phyloP scores from a whole-genome alignment of 2,113 vertebrate genomes.

The Galeopterus variegatus region DNA sequence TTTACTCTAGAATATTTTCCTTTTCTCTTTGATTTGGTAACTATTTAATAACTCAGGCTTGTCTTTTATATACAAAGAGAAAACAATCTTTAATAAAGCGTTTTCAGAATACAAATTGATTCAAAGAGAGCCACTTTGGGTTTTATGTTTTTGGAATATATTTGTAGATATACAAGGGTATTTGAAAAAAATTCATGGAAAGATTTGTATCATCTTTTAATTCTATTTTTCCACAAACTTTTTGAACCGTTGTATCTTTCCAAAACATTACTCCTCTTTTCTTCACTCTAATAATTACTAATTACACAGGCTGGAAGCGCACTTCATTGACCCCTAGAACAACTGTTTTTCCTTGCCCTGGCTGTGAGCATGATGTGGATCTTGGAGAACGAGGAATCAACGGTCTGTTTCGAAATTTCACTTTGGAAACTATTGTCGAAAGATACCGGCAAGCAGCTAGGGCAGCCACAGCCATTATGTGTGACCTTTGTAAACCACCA shows the following conservation, averaged over 20 bases:
- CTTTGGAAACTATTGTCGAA: conserved; percentile 98
- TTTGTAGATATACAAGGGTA: background rate
- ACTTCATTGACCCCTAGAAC: conserved; percentile 94
- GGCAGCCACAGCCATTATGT: conserved; percentile 97
- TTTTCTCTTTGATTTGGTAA: conserved; percentile 58
- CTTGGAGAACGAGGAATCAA: conserved; percentile 98
- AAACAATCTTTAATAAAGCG: background rate
- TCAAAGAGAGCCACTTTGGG: background rate
- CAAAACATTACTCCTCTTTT: conserved; percentile 17
- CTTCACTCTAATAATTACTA: conserved; percentile 71
- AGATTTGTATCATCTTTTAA: no score
- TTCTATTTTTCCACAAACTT: no score
- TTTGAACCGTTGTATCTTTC: background rate
- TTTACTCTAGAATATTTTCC: conserved; percentile 51
- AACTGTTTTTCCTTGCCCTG: conserved; percentile 95
- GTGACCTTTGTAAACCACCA: conserved; percentile 97
- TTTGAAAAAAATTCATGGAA: no score
- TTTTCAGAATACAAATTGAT: conserved; percentile 46
- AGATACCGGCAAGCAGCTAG: conserved; percentile 97
- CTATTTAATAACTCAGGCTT: conserved; percentile 35
- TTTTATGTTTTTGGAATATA: background rate
- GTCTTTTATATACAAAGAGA: conserved; percentile 42
- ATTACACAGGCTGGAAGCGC: conserved; percentile 94
- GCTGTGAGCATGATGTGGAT: conserved; percentile 96
- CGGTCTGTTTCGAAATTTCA: conserved; percentile 98